Conservation (phyloP, 2,888 invertebrate species). For the Nemurella pictetii region DNA sequence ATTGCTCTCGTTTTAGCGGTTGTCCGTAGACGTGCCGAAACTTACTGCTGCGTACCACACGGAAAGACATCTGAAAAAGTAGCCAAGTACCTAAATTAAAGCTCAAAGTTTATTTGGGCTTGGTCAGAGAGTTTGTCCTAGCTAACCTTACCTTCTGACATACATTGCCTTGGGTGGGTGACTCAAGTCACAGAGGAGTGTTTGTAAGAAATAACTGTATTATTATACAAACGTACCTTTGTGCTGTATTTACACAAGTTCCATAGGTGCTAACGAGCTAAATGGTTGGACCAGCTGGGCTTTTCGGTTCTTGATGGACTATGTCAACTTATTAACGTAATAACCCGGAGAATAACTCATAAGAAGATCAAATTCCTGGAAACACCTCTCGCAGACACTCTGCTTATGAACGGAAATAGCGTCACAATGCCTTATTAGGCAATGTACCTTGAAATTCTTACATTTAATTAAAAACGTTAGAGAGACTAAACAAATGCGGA, state of each 20-base stretch:
- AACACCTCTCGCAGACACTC: constrained; percentile 28
- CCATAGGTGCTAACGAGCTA: neutral
- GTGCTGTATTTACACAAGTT: neutral
- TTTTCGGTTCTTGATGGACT: neutral
- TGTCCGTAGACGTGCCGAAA: constrained; percentile 96
- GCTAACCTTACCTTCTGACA: neutral
- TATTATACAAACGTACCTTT: neutral
- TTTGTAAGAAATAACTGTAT: neutral
- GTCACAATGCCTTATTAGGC: constrained; percentile 44
- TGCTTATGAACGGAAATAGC: constrained; percentile 42
- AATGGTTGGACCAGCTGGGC: neutral
- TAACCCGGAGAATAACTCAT: neutral
- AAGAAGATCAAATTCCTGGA: constrained; percentile 39
- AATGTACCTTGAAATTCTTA: constrained; percentile 41
- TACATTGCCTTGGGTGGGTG: neutral
- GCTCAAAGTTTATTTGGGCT: neutral
- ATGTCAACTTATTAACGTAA: neutral
- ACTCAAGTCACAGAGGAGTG: neutral
- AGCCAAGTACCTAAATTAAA: neutral
- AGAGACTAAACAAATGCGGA: neutral
- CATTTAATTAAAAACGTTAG: constrained; percentile 13
- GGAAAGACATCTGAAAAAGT: constrained; percentile 66
- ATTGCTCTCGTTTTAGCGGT: constrained; percentile 91
- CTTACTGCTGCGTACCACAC: constrained; percentile 92
- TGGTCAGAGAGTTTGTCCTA: neutral